Base-by-base conservation (phyloP, 2,113 vertebrate genomes). In the Varanus salvator region DNA sequence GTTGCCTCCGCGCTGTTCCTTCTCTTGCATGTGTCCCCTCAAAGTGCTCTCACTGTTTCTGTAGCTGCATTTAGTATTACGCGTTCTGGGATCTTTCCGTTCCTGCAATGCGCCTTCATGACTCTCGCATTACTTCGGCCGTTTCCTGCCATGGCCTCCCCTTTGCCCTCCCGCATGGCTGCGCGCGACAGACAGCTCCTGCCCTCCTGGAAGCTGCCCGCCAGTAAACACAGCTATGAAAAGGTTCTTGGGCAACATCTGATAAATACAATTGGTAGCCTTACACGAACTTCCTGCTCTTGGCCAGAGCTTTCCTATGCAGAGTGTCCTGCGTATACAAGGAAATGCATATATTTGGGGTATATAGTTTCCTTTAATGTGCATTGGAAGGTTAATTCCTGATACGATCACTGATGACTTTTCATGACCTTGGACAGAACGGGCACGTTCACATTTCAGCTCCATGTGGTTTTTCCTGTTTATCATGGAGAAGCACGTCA, bases 391-490 rank as follows among this genome's bases (percentile, higher is more conserved):
- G 87, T 90, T 93, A 92, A 94, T 95, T 94, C 94, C 93, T 94
- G 94, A 95, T 95, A 90, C 91, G 94, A 95, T 92, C 94, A 93
- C 87, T 93, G 93, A 94, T 94, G 93, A 93, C 93, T 94, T 94
- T 94, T 87, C 85, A 90, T 92, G 90, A 92, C 95, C 94, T 95
- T 94, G 90, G 92, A 91, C 82, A 69, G 76, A 93, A 93, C 80
- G 93, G 93, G 91, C 93, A 94, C 0, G 0, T 86, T 91, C 90
- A 92, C 0, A 0, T 88, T 88, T 92, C 64, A 94, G 86, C 94
- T 88, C 60, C 84, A 85, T 72, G 89, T 80, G 88, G 89, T 64
- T 90, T 92, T 93, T 86, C 57, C 80, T 87, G 25, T 38, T 52
- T 19, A 66, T n/a, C 29, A 89, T 25, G 66, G 52, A 71, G 80